These are phyloP conservation scores for Arbacia lixula DNA, from an alignment of 53 echinoderm and acorn worm genomes.

Conservation along the genomic window DNA sequence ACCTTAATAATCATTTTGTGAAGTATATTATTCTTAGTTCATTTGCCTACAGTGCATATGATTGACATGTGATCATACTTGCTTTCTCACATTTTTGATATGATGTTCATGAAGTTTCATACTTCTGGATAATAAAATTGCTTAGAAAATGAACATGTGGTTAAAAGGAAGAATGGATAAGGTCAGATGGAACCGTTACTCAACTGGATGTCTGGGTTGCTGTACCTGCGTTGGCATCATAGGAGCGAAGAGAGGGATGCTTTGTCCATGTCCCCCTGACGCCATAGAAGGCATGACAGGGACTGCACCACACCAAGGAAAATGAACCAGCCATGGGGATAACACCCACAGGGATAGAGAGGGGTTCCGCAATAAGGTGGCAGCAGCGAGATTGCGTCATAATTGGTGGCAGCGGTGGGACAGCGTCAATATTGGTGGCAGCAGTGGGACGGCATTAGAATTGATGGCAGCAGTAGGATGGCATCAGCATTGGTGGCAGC, in stretches of 20 bases:
- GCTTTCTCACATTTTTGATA: too few species aligned
- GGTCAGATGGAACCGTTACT: conserved; percentile 35
- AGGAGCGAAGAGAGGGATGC: conserved; percentile 74
- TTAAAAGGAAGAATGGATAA: too few species aligned
- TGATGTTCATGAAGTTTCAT: too few species aligned
- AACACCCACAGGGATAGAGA: not conserved
- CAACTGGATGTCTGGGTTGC: conserved; percentile 47
- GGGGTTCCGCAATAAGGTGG: not conserved
- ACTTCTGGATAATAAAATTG: too few species aligned
- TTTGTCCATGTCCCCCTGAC: conserved; percentile 63
- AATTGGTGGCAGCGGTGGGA: conserved; percentile 20
- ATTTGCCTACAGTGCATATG: too few species aligned
- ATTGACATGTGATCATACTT: too few species aligned
- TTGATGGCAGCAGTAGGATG: not conserved
- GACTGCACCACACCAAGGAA: conserved; percentile 57
- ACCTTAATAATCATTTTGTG: too few species aligned
- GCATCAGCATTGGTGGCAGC: not conserved
- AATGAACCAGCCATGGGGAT: not conserved
- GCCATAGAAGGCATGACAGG: conserved; percentile 88
- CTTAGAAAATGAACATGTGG: too few species aligned
- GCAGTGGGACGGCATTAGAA: not conserved
- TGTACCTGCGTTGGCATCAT: conserved; percentile 78
- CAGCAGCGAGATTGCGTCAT: not conserved
- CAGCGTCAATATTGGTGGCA: not conserved
- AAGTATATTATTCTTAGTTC: too few species aligned